A percentile compares a stretch with the other conserved stretches of the same genome.
phyloP scores from a whole-genome alignment of 1,140 invertebrate genomes.

The Ceratosolen solmsi region DNA sequence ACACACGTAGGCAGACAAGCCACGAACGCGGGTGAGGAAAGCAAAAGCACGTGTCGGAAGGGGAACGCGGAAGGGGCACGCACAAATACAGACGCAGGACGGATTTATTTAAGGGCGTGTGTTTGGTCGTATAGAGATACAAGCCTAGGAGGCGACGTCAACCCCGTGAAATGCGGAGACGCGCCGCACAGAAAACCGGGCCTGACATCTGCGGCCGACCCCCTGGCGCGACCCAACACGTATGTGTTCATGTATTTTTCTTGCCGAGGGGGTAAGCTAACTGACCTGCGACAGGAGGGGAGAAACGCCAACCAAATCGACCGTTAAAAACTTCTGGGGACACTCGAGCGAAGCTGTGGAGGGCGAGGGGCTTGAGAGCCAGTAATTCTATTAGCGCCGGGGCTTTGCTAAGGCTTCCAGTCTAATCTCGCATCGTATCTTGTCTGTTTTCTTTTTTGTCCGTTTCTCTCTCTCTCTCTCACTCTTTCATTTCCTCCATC shows the following conservation, averaged over 20 bases:
- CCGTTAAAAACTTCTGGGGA: slow-evolving; percentile 21
- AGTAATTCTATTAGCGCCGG: slow-evolving; percentile 70
- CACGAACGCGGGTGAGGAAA: too few species aligned
- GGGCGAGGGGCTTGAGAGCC: background rate
- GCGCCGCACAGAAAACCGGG: background rate
- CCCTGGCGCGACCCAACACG: slow-evolving; percentile 7
- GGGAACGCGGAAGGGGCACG: background rate
- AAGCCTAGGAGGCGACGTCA: background rate
- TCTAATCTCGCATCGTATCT: background rate
- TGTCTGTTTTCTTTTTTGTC: background rate
- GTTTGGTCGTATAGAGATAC: background rate
- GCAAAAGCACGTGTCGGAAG: background rate
- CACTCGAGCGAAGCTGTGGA: background rate
- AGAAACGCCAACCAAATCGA: slow-evolving; percentile 7
- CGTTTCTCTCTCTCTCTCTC: background rate
- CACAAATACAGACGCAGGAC: background rate
- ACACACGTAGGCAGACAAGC: too few species aligned
- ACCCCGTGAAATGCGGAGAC: background rate
- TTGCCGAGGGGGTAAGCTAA: slow-evolving; percentile 12
- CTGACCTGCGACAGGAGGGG: slow-evolving; percentile 15
- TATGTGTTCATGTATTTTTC: background rate
- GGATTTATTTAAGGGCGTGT: slow-evolving; percentile 33
- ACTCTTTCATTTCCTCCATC: background rate
- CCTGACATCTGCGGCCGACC: slow-evolving; percentile 22
- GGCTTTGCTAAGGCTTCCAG: slow-evolving; percentile 21